A percentile compares a stretch with the other conserved stretches of the same genome.
phyloP scores from a whole-genome alignment of 2,113 vertebrate genomes.

The Silurus asotus region DNA sequence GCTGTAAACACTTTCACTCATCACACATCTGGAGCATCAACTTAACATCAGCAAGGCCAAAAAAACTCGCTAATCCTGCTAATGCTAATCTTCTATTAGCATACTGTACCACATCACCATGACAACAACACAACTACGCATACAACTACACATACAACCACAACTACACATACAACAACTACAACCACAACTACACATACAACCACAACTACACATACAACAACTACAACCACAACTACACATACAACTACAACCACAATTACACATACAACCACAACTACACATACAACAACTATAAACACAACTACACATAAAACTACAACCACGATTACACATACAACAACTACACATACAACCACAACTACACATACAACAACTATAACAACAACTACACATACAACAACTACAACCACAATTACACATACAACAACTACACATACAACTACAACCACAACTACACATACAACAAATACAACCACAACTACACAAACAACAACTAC shows the following conservation, averaged over 20 bases:
- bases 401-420: not conserved
- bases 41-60: not conserved
- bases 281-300: not conserved
- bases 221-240: not conserved
- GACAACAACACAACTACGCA: not conserved
- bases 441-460: not conserved
- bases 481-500: not conserved
- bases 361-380: not conserved
- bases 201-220: too few species aligned
- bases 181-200: not conserved
- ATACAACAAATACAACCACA: not conserved
- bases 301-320: not conserved
- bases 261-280: not conserved
- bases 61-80: not conserved
- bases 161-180: not conserved
- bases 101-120: not conserved
- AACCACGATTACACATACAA: not conserved
- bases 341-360: not conserved
- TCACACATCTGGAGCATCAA: not conserved
- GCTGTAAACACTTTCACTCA: conserved; percentile 15
- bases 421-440: not conserved
- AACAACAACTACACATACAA: not conserved
- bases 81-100: not conserved
- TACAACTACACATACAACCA: not conserved
- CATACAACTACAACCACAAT: not conserved